Base-by-base conservation (phyloP, 2,888 invertebrate species). In the Clivina fossor region DNA sequence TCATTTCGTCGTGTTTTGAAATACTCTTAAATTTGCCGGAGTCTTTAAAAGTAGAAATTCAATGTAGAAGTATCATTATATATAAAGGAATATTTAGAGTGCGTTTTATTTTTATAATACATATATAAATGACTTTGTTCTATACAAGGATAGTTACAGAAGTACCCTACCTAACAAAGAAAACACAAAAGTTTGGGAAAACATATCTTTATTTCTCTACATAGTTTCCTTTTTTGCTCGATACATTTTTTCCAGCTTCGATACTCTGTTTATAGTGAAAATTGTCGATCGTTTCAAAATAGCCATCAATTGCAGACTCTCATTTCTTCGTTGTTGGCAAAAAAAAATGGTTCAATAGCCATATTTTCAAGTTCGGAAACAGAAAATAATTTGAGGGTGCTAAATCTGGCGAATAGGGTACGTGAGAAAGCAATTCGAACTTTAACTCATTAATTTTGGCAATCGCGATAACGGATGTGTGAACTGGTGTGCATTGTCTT, bases 261-360 rank as follows among this genome's bases (percentile, higher is more conserved):
- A 37, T 13, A 37, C 37, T 18, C 13, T 37, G 32, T 32, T 32
- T 32, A 32, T 32, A 32, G 32, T 32, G 32, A 16, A 7, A n/a
- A 19, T 15, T 9, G 9, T 18, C 32, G 30, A 32, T 11, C 18
- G 15, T 8, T 13, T n/a, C n/a, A n/a, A n/a, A n/a, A n/a, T n/a
- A n/a, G n/a, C n/a, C n/a, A n/a, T n/a, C n/a, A n/a, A n/a, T n/a
- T n/a, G n/a, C n/a, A n/a, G n/a, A n/a, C n/a, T n/a, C 24, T 22
- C 13, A 54, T 56, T 30, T 60, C 48, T 51, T 60, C 58, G 44
- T 58, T 58, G 56, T 60, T 60, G 35, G 44, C 32, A 57, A 62
- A 61, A 62, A 61, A 41, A 58, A 40, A 49, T 58, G 60, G 19
- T 50, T 55, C 46, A 60, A 55, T 33, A n/a, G n/a, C n/a, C n/a